phyloP scores from a whole-genome alignment of 2,888 invertebrate genomes.

The Rhaphigaster nebulosa region DNA sequence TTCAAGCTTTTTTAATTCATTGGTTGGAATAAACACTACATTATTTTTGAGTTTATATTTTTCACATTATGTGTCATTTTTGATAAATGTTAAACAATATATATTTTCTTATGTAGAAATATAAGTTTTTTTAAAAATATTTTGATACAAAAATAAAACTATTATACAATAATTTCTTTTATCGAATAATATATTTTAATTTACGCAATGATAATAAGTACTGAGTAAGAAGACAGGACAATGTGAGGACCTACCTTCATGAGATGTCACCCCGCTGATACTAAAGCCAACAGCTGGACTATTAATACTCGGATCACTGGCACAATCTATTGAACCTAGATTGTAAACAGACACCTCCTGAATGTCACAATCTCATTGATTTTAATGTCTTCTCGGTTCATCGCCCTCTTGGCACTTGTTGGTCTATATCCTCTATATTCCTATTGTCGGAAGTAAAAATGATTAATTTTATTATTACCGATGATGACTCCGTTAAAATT shows the following conservation, averaged over 20 bases:
- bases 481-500: neutral
- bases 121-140: no score
- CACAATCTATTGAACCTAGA: conserved; percentile 33
- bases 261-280: neutral
- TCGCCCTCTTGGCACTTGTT: neutral
- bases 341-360: neutral
- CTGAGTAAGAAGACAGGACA: neutral
- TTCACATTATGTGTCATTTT: no score
- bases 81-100: no score
- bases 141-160: neutral
- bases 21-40: neutral
- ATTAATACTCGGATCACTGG: conserved; percentile 37
- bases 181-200: neutral
- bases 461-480: neutral
- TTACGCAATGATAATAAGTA: neutral
- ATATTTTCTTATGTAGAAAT: no score
- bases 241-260: neutral
- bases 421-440: neutral
- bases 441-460: neutral
- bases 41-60: neutral
- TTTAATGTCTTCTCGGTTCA: conserved; percentile 10
- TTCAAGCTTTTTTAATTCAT: no score
- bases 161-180: neutral
- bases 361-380: neutral
- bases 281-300: conserved; percentile 4